These are phyloP conservation scores for Pholis gunnellus DNA, from an alignment of 2,113 vertebrate genomes.

Conservation along the genomic window DNA sequence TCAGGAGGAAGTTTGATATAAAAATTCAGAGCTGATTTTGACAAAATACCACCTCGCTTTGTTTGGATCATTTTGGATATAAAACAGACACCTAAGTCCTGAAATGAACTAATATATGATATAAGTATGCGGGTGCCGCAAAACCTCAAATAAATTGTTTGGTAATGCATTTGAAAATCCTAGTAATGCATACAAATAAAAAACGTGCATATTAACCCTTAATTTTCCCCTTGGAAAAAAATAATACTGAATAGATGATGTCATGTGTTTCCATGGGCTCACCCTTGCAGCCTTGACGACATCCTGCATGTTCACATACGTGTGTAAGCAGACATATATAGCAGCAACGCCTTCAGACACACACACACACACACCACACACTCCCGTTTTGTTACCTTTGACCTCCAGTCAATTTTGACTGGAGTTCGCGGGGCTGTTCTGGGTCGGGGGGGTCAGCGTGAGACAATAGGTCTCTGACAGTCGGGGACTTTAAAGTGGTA, in stretches of 20 bases:
- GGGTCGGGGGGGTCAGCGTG: constrained; percentile 44
- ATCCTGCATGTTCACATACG: constrained; percentile 32
- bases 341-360: constrained; percentile 11
- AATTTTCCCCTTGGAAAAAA: not conserved
- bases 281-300: constrained; percentile 40
- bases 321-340: constrained; percentile 65
- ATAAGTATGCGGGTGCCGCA: too few species aligned
- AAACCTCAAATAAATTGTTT: not conserved
- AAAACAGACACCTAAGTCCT: not conserved
- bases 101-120: not conserved
- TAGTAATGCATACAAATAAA: not conserved
- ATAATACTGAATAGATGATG: constrained; percentile 12
- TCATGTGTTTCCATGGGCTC: constrained; percentile 57
- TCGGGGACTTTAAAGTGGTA: constrained; percentile 49
- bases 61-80: not conserved
- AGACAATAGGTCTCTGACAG: constrained; percentile 70
- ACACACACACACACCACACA: not conserved
- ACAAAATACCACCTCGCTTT: not conserved
- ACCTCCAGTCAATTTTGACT: constrained; percentile 54
- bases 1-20: not conserved
- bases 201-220: not conserved
- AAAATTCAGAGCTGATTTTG: not conserved
- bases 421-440: constrained; percentile 31
- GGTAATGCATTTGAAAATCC: not conserved
- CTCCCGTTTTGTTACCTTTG: constrained; percentile 37